These are phyloP conservation scores for Nannoperca obscura DNA, from an alignment of 2,797 vertebrate genomes.

Conservation along the genomic window DNA sequence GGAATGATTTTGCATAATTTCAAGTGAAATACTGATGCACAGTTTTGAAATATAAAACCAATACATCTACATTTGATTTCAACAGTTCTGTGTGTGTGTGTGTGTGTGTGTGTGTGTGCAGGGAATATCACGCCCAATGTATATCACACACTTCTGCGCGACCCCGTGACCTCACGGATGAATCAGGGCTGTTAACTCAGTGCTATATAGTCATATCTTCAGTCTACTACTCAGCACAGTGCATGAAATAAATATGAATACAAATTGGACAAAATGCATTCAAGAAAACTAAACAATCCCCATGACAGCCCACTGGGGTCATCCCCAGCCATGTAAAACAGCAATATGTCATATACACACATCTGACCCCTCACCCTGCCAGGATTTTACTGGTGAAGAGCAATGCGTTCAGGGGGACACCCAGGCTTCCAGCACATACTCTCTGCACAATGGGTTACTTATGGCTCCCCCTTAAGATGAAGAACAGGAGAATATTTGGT, in stretches of 20 bases:
- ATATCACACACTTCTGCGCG: conserved; percentile 18
- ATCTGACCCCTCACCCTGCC: conserved; percentile 72
- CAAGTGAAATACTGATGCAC: conserved; percentile 45
- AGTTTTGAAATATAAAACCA: conserved; percentile 55
- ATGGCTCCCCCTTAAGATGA: conserved; percentile 68
- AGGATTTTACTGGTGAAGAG: conserved; percentile 63
- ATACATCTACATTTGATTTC: conserved; percentile 33
- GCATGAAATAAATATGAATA: conserved; percentile 60
- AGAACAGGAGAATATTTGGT: conserved; percentile 72
- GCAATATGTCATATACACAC: conserved; percentile 63
- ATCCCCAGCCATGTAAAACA: conserved; percentile 64
- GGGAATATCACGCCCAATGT: neutral
- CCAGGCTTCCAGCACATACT: conserved; percentile 57
- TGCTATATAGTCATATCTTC: conserved; percentile 22
- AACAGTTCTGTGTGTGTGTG: neutral
- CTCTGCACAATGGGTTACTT: conserved; percentile 61
- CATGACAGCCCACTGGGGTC: conserved; percentile 56
- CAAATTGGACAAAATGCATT: conserved; percentile 61
- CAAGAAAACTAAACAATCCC: conserved; percentile 56
- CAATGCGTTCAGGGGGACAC: conserved; percentile 58
- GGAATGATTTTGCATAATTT: conserved; percentile 21
- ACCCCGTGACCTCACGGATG: conserved; percentile 31
- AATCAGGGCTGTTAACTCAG: conserved; percentile 44
- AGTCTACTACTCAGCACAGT: conserved; percentile 1
- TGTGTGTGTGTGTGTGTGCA: too few species aligned